A percentile compares a stretch with the other conserved stretches of the same genome.
Evolutionary conservation across 2,113 vertebrate genomes (phyloP).

Genomic region (Turdus rufiventris): DNA sequence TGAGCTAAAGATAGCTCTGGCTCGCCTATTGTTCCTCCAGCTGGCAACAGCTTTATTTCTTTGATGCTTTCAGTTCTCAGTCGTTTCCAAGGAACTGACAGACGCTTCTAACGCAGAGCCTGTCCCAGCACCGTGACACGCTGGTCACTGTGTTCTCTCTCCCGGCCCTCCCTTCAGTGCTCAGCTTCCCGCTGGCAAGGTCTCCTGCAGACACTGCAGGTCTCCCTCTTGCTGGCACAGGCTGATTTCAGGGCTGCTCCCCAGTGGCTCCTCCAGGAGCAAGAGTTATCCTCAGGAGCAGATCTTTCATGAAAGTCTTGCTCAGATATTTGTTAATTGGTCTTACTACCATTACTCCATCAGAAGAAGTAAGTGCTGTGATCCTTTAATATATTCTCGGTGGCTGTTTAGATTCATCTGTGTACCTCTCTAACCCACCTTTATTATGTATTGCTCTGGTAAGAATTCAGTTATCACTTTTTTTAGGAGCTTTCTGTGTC

Average conservation of each 20-base stretch:
- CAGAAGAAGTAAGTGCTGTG: background rate
- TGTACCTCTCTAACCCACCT: background rate
- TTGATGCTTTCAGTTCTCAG: background rate
- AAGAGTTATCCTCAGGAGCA: background rate
- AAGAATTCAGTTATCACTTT: conserved; percentile 20
- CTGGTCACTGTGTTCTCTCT: rapidly evolving
- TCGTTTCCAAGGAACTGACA: conserved; percentile 35
- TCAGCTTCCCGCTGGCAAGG: background rate
- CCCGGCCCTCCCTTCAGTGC: background rate
- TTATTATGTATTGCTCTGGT: background rate
- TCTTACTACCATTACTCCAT: background rate
- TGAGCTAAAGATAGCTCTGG: conserved; percentile 58
- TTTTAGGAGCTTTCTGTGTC: conserved; percentile 58
- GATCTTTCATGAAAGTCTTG: background rate
- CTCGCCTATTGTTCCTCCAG: conserved; percentile 54
- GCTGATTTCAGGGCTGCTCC: background rate
- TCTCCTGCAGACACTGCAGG: background rate
- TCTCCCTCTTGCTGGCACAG: background rate
- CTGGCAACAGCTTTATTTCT: conserved; percentile 61
- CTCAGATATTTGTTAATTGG: background rate
- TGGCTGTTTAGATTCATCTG: background rate
- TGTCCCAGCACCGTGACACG: background rate
- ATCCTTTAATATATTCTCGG: background rate
- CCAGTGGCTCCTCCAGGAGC: background rate
- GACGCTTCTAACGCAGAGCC: background rate